Percentiles rank a stretch among this genome's conserved stretches.
These are phyloP conservation scores for Copsychus sechellarum DNA, from an alignment of 2,113 vertebrate genomes.

Conservation along the genomic window DNA sequence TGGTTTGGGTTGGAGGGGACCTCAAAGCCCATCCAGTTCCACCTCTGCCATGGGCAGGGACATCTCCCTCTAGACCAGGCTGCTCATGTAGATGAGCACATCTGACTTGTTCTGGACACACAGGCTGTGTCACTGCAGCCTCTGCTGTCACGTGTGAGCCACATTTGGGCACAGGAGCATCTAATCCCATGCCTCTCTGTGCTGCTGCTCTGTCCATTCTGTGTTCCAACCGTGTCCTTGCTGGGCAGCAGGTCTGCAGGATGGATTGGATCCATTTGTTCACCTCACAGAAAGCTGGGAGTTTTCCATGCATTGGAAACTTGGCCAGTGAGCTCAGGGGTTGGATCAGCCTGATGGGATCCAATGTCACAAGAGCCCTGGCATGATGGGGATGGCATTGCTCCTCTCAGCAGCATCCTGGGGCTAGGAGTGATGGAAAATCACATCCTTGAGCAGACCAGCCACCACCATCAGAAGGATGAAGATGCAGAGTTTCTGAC, in stretches of 20 bases:
- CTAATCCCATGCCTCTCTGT: not conserved
- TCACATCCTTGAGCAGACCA: not conserved
- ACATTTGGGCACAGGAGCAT: not conserved
- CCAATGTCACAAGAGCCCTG: not conserved
- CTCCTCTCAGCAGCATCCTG: not conserved
- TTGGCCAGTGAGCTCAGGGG: not conserved
- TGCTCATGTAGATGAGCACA: not conserved
- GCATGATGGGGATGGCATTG: not conserved
- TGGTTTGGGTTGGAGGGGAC: not conserved
- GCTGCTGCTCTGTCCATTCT: not conserved
- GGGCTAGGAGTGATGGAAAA: not conserved
- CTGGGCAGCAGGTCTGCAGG: not conserved
- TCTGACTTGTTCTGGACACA: not conserved
- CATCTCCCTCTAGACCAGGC: not conserved
- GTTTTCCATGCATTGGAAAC: not conserved
- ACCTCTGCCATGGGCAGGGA: not conserved
- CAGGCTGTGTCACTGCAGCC: not conserved
- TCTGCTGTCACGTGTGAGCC: rapidly evolving
- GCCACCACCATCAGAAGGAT: not conserved
- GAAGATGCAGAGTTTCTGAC: not conserved
- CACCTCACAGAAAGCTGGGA: not conserved
- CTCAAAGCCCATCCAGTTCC: not conserved
- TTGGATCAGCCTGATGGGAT: not conserved
- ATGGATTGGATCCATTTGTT: not conserved
- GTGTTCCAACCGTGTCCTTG: rapidly evolving